phyloP scores from a whole-genome alignment of 2,113 vertebrate species.

The Eupsittula cactorum region DNA sequence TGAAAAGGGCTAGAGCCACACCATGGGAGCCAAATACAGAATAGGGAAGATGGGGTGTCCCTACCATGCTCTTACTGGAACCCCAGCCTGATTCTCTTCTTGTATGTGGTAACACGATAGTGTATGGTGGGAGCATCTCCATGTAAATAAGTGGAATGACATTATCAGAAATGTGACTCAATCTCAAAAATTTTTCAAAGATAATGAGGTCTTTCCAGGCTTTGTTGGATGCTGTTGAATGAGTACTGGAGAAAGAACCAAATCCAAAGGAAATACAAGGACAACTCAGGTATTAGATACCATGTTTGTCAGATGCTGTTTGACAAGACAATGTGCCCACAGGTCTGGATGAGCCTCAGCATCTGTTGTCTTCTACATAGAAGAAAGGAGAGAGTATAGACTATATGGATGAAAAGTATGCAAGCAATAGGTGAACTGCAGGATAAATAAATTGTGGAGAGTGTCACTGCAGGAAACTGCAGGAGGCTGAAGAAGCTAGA shows the following conservation, averaged over 20 bases:
- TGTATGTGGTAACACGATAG: background rate
- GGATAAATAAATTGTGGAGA: background rate
- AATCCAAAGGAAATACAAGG: background rate
- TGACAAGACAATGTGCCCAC: accelerated
- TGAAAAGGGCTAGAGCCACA: background rate
- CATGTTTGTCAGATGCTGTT: background rate
- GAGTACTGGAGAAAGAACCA: background rate
- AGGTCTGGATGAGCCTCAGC: background rate
- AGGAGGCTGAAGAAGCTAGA: background rate
- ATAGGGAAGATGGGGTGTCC: background rate
- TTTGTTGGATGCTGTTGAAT: background rate
- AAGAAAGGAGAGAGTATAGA: background rate
- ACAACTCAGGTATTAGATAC: background rate
- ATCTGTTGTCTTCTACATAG: background rate
- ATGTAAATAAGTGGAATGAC: background rate
- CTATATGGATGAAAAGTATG: background rate
- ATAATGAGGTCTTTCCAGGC: background rate
- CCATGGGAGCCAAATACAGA: background rate
- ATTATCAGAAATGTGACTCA: background rate
- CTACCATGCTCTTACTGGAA: background rate
- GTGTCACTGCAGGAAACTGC: background rate
- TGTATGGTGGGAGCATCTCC: background rate
- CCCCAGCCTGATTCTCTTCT: background rate
- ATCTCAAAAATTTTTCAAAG: background rate
- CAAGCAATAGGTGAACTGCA: background rate